These are phyloP conservation scores for Anolis apletophallus DNA, from an alignment of 2,797 vertebrate species.

Conservation along the genomic window DNA sequence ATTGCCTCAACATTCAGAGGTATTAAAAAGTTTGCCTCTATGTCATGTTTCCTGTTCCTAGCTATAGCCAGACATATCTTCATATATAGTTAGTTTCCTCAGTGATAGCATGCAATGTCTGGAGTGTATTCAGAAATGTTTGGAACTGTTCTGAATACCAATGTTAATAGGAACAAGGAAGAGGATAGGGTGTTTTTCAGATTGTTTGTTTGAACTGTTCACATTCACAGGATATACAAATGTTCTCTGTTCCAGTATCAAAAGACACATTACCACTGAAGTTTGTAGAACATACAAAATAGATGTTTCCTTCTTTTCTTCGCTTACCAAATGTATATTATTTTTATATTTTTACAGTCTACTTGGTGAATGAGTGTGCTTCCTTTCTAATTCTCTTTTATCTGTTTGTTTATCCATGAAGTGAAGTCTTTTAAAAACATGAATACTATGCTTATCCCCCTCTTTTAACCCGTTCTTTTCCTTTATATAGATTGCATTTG, in stretches of 20 bases:
- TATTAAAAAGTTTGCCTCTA: not conserved
- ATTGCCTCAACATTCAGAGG: no score
- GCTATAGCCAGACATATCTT: not conserved
- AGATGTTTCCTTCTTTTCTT: constrained; percentile 65
- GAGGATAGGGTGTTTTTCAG: not conserved
- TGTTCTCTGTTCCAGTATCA: constrained; percentile 63
- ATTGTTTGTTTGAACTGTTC: constrained; percentile 45
- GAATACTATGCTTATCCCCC: not conserved
- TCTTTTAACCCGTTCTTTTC: constrained; percentile 41
- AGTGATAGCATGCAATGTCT: not conserved
- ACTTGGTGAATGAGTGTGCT: constrained; percentile 62
- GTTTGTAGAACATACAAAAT: constrained; percentile 39
- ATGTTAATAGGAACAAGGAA: not conserved
- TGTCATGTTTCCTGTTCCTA: not conserved
- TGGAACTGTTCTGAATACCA: not conserved
- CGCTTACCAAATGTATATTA: constrained; percentile 45
- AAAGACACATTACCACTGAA: constrained; percentile 57
- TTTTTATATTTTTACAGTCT: constrained; percentile 24
- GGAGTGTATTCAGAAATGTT: not conserved
- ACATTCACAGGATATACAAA: constrained; percentile 30
- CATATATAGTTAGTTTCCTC: not conserved
- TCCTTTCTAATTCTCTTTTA: constrained; percentile 67
- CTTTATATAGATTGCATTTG: constrained; percentile 1
- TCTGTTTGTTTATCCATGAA: constrained; percentile 56
- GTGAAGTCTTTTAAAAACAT: constrained; percentile 30